Percentiles rank a stretch among this genome's conserved stretches.
These are phyloP conservation scores for Campoletis raptor DNA, from an alignment of 2,888 invertebrate species.

Conservation along the genomic window DNA sequence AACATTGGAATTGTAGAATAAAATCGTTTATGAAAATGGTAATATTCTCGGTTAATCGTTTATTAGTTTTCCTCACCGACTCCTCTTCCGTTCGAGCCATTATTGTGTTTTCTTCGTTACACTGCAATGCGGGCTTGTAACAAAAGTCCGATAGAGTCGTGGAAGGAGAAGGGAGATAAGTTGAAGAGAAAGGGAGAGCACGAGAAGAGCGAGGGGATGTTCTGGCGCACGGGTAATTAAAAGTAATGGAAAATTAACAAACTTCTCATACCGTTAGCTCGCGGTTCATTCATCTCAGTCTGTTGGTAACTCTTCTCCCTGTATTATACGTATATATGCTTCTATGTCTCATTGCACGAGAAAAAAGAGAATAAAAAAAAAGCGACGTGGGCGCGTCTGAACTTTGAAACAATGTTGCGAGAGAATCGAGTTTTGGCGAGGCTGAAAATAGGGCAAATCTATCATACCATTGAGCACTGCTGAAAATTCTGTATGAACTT, in stretches of 20 bases:
- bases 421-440: conserved; percentile 36
- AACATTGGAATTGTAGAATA: conserved; percentile 40
- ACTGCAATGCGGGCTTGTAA: conserved; percentile 42
- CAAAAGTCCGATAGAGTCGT: conserved; percentile 41
- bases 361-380: conserved; percentile 21
- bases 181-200: conserved; percentile 14
- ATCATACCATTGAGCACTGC: conserved; percentile 34
- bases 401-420: conserved; percentile 56
- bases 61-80: conserved; percentile 21
- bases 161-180: neutral
- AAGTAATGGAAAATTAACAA: conserved; percentile 66
- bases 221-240: conserved; percentile 54
- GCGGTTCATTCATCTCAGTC: conserved; percentile 58
- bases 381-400: conserved; percentile 33
- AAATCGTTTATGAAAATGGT: conserved; percentile 42
- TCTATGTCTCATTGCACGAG: conserved; percentile 19
- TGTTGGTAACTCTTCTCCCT: conserved; percentile 15
- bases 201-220: conserved; percentile 7
- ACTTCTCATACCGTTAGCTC: conserved; percentile 36
- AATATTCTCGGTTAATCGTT: conserved; percentile 46
- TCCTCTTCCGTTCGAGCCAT: conserved; percentile 15
- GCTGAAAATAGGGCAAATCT: conserved; percentile 22
- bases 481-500: conserved; percentile 38
- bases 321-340: neutral
- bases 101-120: conserved; percentile 38